Evolutionary conservation across 2,888 invertebrate genomes (phyloP).

Genomic region (Drosophila borealis): DNA sequence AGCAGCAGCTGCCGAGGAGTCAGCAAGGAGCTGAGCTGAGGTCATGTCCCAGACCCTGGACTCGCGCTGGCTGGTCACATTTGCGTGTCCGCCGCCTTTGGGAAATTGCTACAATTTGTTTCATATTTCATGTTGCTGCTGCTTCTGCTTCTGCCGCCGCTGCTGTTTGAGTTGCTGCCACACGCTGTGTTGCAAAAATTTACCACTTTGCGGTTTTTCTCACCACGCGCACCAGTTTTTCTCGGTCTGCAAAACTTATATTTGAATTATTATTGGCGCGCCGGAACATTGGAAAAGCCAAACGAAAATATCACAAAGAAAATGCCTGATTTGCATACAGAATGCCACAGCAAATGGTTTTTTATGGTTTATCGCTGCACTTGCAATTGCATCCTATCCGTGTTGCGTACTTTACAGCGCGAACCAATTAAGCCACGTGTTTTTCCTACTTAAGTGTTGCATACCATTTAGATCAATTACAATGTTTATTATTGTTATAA

Average conservation of each 20-base stretch:
- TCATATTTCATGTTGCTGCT: conserved; percentile 72
- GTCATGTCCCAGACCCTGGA: conserved; percentile 31
- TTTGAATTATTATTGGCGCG: conserved; percentile 70
- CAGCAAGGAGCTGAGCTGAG: conserved; percentile 34
- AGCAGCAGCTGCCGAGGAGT: conserved; percentile 15
- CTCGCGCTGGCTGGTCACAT: conserved; percentile 60
- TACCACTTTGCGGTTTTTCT: conserved; percentile 39
- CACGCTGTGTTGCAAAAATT: conserved; percentile 31
- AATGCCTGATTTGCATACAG: conserved; percentile 72
- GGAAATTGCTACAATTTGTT: conserved; percentile 78
- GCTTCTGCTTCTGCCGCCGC: conserved; percentile 25
- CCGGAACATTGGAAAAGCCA: conserved; percentile 30
- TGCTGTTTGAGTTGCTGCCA: conserved; percentile 10
- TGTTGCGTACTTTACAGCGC: conserved; percentile 36
- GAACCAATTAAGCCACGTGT: conserved; percentile 11
- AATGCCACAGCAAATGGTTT: conserved; percentile 62
- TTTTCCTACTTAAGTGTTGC: not conserved
- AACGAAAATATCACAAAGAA: conserved; percentile 41
- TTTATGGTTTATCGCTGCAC: conserved; percentile 34
- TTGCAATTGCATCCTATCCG: conserved; percentile 5
- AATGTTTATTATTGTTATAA: not conserved
- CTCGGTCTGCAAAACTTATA: conserved; percentile 47
- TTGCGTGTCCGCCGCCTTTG: conserved; percentile 66
- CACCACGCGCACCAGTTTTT: conserved; percentile 30
- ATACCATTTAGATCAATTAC: conserved; percentile 27